Base-by-base conservation (phyloP, 2,113 vertebrate genomes). In the Gallinago jamesoni region DNA sequence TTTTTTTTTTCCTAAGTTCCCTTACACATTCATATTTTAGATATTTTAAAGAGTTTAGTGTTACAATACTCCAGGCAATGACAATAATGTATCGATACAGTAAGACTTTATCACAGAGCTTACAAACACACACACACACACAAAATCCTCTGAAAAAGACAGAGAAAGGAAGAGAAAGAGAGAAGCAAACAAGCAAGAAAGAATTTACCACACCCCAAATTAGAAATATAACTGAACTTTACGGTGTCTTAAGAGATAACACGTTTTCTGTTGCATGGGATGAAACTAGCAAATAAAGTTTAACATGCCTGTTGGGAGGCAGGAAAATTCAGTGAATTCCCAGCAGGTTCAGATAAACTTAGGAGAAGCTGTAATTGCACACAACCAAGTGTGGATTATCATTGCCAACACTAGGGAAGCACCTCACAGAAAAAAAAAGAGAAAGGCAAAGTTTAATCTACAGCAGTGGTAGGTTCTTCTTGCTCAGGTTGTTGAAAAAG, bases 251-350 rank as follows among this genome's bases (percentile, higher is more conserved):
- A 78, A 94, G 39, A 89, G 43, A 84, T 57, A 92, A 89, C 80
- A 87, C 30, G 33, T 89, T 92, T 92, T 90, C 60, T 87, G 35
- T 59, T 76, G 57, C 33, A 30, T 30, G 48, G 41, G 53, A 82
- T 87, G 57, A 83, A 95, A 94, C 53, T n/a, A 73, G 89, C 90
- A 92, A 96, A 92, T 78, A 88, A 83, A 12, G 11, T 85, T 94
- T 89, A 94, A 50, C 53, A 22, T 30, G 52, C n/a, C 72, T 77
- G 23, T 50, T 59, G 43, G 76, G 25, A 70, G 17, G 30, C 21
- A 75, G 9, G 52, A 30, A 92, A 80, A 93, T 57, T 30, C 82
- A 93, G 22, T 47, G 43, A 86, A 92, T 79, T 84, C 55, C 20
- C 64, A 83, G 48, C 7, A 75, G 43, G 30, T 87, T 45, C 73